Evolutionary conservation across 2,113 vertebrate species (phyloP).

Genomic region (Cryptomyrus ogoouensis): DNA sequence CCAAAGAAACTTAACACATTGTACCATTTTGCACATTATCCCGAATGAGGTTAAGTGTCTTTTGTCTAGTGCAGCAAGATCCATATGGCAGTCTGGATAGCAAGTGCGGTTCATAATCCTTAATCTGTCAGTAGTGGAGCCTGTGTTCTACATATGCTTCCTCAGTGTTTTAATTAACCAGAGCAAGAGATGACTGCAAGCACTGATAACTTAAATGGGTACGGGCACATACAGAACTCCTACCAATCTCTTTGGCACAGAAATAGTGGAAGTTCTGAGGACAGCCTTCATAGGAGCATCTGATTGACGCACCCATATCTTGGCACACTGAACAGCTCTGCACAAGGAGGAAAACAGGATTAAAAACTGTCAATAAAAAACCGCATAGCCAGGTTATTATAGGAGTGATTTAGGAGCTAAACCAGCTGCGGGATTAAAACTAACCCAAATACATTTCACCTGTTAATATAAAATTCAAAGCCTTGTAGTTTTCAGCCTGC

Average conservation of each 20-base stretch:
- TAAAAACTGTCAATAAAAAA: not conserved
- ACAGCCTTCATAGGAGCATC: slow-evolving; percentile 89
- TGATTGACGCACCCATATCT: slow-evolving; percentile 80
- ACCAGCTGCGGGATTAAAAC: not conserved
- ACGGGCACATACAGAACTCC: slow-evolving; percentile 43
- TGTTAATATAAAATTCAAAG: not conserved
- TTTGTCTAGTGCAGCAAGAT: not conserved
- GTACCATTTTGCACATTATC: not conserved
- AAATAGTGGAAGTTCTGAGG: slow-evolving; percentile 86
- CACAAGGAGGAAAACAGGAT: slow-evolving; percentile 42
- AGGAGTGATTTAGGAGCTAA: not conserved
- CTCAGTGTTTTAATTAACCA: slow-evolving; percentile 1
- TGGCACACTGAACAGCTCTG: slow-evolving; percentile 91
- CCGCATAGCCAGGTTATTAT: not conserved
- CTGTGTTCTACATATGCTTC: not conserved
- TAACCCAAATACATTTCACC: not conserved
- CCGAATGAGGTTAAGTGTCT: not conserved
- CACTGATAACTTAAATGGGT: not conserved
- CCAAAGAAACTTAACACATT: not conserved
- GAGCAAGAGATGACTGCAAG: not conserved
- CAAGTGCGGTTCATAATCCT: not conserved
- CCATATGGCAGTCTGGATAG: not conserved
- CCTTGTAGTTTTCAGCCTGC: not conserved
- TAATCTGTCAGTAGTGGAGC: slow-evolving; percentile 1
- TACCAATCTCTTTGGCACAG: slow-evolving; percentile 91